phyloP scores from a whole-genome alignment of 2,888 invertebrate genomes.

The Erebia palarica region DNA sequence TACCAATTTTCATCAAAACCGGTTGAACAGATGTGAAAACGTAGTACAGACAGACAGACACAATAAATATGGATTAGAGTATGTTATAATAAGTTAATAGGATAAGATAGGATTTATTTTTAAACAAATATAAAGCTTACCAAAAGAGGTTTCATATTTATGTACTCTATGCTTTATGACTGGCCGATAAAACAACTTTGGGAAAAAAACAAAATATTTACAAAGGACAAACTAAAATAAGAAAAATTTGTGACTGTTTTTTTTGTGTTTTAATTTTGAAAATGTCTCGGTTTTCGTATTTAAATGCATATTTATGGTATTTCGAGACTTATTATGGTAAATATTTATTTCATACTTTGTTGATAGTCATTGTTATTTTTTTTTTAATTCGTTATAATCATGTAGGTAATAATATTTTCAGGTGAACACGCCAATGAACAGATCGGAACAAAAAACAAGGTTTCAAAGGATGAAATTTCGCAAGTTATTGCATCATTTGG shows the following conservation, averaged over 20 bases:
- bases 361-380: background rate
- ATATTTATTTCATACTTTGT: background rate
- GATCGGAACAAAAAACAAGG: conserved; percentile 65
- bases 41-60: too few species aligned
- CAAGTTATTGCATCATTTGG: conserved; percentile 75
- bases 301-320: conserved; percentile 41
- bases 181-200: background rate
- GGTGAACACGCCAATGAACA: conserved; percentile 78
- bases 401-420: conserved; percentile 44
- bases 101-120: too few species aligned
- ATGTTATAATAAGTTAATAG: too few species aligned
- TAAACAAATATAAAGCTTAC: background rate
- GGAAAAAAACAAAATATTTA: background rate
- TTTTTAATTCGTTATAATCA: background rate
- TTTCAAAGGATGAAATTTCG: conserved; percentile 72
- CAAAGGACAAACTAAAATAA: background rate
- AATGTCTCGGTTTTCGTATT: conserved; percentile 40
- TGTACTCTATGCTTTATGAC: background rate
- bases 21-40: too few species aligned
- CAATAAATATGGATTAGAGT: background rate
- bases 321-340: conserved; percentile 31
- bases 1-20: too few species aligned
- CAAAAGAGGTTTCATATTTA: background rate
- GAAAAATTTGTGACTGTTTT: background rate
- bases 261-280: conserved; percentile 8